Evolutionary conservation across 2,797 vertebrate species (phyloP), one percentile per base, ranked within the genome.

Genomic region (Pipistrellus pipistrellus): DNA sequence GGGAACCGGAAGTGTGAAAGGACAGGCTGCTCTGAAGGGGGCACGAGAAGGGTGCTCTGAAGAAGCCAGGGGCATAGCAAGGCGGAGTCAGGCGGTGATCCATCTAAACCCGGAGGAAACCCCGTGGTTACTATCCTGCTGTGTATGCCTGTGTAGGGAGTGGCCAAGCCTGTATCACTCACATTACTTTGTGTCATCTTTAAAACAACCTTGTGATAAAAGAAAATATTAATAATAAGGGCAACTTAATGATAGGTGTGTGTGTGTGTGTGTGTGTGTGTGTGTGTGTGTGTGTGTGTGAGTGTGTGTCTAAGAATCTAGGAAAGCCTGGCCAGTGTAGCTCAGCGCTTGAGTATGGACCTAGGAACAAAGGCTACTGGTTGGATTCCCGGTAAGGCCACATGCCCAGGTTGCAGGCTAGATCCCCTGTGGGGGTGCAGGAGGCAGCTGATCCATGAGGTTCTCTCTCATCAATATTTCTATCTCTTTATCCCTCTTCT

Each of bases 81-180:
- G 44, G 59, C 25, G 2, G 6, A 71, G 55, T 4, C 46, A 20
- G 25, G 57, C 11, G 4, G 23, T 0, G 38, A 41, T 94, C 78
- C 46, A 4, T 38, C 51, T 23, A 46, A 77, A 68, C 51, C 11
- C 21, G 41, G 68, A 68, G 77, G 82, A 75, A 71, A 84, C 10
- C 0, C 1, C 10, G 4, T 4, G 20, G 4, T 76, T 4, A 59
- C 73, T 38, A 10, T 10, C 17, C 32, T 59, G 35, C 6, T 30
- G 2, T 72, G 20, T 20, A 10, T 6, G 7, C 46, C 0, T 30
- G 25, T 32, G 46, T 18, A 15, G 12, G 30, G 13, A 32, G 38
- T n/a, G 8, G 44, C 10, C 46, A 78, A 27, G 8, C 68, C 17
- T 53, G 3, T 25, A 69, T 12, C 38, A 32, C 17, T 8, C 69